A percentile compares a stretch with the other conserved stretches of the same genome.
Evolutionary conservation across 2,797 vertebrate genomes (phyloP).

Genomic region (Danio jaintianensis): DNA sequence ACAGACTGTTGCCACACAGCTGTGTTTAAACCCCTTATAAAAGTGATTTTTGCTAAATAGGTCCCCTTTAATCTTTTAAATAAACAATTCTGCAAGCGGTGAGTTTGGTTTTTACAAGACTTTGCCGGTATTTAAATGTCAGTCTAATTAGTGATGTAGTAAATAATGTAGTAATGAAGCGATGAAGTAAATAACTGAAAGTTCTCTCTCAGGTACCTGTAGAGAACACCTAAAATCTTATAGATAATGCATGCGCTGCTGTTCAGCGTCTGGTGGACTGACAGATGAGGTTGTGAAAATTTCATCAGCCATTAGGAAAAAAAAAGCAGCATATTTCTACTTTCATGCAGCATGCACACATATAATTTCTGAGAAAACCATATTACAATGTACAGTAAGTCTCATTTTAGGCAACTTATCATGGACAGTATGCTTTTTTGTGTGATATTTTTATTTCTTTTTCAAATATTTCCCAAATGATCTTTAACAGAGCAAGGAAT

Average conservation of each 20-base stretch:
- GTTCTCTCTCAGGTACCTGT: neutral
- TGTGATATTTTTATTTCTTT: too few relatives aligned
- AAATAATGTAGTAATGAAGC: neutral
- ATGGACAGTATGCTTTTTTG: too few relatives aligned
- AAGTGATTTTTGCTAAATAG: too few relatives aligned
- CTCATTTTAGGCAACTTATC: neutral
- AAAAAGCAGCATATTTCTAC: neutral
- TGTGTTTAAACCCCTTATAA: too few relatives aligned
- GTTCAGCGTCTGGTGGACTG: neutral
- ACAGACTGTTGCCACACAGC: too few relatives aligned
- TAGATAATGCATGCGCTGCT: conserved; percentile 18
- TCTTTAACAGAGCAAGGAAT: too few relatives aligned
- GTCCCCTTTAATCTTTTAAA: neutral
- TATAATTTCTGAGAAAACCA: neutral
- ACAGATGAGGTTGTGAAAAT: conserved; percentile 48
- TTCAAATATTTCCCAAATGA: too few relatives aligned
- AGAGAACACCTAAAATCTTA: conserved; percentile 8
- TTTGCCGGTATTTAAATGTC: conserved; percentile 43
- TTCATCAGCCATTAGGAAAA: conserved; percentile 33
- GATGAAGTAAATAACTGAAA: conserved; percentile 11
- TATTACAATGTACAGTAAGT: neutral
- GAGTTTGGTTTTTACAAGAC: neutral
- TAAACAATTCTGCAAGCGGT: neutral
- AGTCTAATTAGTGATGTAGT: neutral
- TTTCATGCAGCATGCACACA: conserved; percentile 13